Conservation (phyloP, 2,888 invertebrate species). For the Ellobium chinense region DNA sequence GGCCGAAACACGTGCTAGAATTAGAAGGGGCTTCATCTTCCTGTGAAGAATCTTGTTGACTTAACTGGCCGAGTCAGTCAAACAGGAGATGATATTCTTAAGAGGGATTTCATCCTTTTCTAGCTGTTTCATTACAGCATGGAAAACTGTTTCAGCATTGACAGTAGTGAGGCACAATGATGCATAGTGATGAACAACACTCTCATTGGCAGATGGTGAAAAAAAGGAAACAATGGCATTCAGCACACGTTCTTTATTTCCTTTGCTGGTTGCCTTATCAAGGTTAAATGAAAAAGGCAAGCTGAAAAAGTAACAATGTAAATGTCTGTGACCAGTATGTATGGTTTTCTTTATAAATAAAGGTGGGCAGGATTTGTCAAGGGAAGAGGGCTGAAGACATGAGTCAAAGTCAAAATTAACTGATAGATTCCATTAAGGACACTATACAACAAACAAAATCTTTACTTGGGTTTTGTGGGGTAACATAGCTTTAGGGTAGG, state of each 20-base stretch:
- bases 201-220: not conserved
- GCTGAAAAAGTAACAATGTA: too few relatives aligned
- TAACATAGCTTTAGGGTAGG: constrained; percentile 3
- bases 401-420: too few relatives aligned
- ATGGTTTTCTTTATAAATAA: too few relatives aligned
- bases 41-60: too few relatives aligned
- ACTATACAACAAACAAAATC: too few relatives aligned
- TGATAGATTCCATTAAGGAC: too few relatives aligned
- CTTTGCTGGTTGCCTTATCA: not conserved
- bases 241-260: not conserved
- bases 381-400: too few relatives aligned
- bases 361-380: too few relatives aligned
- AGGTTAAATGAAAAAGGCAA: not conserved
- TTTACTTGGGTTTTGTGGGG: not conserved
- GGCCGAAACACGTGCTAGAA: too few relatives aligned
- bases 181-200: not conserved
- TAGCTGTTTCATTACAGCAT: not conserved
- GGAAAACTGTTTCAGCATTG: not conserved
- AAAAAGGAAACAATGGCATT: not conserved
- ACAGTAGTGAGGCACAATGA: not conserved
- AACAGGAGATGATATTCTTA: not conserved
- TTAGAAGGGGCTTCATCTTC: too few relatives aligned
- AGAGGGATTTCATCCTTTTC: not conserved
- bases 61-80: not conserved
- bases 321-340: too few relatives aligned